Percentiles rank a stretch among this genome's conserved stretches.
phyloP scores from a whole-genome alignment of 2,888 invertebrate genomes.

The Rhorus exstirpatorius region DNA sequence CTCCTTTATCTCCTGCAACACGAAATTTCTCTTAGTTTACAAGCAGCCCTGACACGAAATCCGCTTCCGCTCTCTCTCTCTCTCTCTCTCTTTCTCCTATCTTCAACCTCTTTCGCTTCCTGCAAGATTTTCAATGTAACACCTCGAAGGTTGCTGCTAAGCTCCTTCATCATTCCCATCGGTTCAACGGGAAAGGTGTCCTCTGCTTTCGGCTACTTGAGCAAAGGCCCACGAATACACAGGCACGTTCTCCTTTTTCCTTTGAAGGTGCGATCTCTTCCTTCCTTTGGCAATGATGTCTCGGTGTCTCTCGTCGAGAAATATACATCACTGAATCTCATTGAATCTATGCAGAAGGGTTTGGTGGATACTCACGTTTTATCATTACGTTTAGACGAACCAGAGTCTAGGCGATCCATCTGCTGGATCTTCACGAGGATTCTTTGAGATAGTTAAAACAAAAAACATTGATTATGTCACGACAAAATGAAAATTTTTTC shows the following conservation, averaged over 20 bases:
- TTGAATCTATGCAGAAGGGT: not conserved
- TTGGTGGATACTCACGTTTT: no score
- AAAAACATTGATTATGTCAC: conserved; percentile 40
- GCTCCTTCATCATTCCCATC: conserved; percentile 44
- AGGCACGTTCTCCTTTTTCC: not conserved
- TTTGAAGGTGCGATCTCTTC: conserved; percentile 26
- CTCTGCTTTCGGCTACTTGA: no score
- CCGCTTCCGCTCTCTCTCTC: conserved; percentile 29
- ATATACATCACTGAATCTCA: not conserved
- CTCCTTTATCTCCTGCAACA: conserved; percentile 45
- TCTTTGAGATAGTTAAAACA: no score
- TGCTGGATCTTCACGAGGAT: no score
- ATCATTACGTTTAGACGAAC: no score
- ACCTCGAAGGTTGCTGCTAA: conserved; percentile 13
- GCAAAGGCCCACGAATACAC: no score
- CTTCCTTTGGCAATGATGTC: conserved; percentile 20
- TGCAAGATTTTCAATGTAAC: conserved; percentile 59
- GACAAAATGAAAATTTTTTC: conserved; percentile 53
- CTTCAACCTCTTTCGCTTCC: conserved; percentile 40
- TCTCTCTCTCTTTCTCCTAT: conserved; percentile 14
- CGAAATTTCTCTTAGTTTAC: conserved; percentile 43
- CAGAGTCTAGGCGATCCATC: no score
- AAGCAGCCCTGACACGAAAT: conserved; percentile 33
- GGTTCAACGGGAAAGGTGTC: not conserved
- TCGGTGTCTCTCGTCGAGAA: not conserved